phyloP scores from a whole-genome alignment of 2,888 invertebrate genomes.

The Amphipoea oculea region DNA sequence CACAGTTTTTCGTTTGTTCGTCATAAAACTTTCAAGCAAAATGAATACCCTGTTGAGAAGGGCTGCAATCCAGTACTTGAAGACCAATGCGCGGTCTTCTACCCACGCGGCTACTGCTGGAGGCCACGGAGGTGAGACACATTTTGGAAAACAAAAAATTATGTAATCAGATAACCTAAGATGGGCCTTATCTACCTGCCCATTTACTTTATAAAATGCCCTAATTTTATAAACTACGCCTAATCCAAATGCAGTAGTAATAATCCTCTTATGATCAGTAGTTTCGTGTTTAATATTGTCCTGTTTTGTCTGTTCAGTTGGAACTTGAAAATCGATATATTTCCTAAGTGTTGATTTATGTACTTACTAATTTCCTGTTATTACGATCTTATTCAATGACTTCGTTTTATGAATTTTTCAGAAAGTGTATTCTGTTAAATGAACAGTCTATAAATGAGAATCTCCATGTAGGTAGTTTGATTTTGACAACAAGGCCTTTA shows the following conservation, averaged over 20 bases:
- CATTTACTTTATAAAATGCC: conserved; percentile 5
- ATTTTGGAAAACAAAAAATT: conserved; percentile 73
- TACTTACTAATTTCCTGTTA: background rate
- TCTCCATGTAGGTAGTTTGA: background rate
- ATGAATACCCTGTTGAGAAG: conserved; percentile 88
- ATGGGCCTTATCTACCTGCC: conserved; percentile 71
- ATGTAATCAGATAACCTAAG: conserved; percentile 87
- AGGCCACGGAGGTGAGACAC: conserved; percentile 84
- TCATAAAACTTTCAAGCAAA: conserved; percentile 61
- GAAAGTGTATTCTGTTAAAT: background rate
- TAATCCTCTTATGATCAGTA: background rate
- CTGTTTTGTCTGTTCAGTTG: conserved; percentile 1
- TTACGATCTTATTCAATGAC: background rate
- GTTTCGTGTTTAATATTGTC: conserved; percentile 8
- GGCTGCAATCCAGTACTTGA: conserved; percentile 86
- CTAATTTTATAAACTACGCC: conserved; percentile 18
- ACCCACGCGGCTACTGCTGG: conserved; percentile 86
- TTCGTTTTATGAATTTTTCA: background rate
- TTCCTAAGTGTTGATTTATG: background rate
- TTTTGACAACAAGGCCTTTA: background rate
- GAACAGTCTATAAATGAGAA: background rate
- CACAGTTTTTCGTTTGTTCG: conserved; percentile 22
- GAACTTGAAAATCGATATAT: background rate
- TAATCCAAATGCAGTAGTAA: background rate
- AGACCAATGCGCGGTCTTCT: conserved; percentile 83